phyloP scores from a whole-genome alignment of 2,888 invertebrate species.

The Dicycla oo region DNA sequence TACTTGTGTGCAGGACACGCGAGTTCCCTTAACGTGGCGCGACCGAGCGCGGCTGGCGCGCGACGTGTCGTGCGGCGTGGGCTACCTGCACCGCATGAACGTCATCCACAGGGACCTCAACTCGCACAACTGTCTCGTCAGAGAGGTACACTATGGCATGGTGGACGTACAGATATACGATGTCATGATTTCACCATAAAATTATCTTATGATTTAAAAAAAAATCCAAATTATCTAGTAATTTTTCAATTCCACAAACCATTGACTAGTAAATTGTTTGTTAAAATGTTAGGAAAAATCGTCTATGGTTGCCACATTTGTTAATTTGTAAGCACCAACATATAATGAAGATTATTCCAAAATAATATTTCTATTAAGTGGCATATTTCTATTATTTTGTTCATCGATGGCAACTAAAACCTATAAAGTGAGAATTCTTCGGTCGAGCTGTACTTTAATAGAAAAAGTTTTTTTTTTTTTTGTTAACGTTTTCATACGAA shows the following conservation, averaged over 20 bases:
- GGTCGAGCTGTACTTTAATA: no score
- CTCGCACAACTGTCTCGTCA: constrained; percentile 98
- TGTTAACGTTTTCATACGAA: no score
- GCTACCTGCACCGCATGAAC: constrained; percentile 98
- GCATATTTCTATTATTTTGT: no score
- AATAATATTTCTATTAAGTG: no score
- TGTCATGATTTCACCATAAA: background rate
- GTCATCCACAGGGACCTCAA: constrained; percentile 98
- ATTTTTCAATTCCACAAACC: background rate
- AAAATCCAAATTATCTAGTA: background rate
- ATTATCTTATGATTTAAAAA: background rate
- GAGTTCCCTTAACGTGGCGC: constrained; percentile 94
- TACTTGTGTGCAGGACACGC: constrained; percentile 70
- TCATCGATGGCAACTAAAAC: no score
- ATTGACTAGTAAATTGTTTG: no score
- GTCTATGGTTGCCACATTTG: no score
- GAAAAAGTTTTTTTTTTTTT: no score
- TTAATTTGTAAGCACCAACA: no score
- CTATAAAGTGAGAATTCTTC: no score
- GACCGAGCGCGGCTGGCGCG: constrained; percentile 96
- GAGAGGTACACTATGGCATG: constrained; percentile 90
- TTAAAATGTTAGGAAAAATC: no score
- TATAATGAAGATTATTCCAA: no score
- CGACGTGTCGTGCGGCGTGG: constrained; percentile 98
- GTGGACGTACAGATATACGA: background rate